These are phyloP conservation scores for Yponomeuta evonymella DNA, from an alignment of 2,888 invertebrate species.

Conservation along the genomic window DNA sequence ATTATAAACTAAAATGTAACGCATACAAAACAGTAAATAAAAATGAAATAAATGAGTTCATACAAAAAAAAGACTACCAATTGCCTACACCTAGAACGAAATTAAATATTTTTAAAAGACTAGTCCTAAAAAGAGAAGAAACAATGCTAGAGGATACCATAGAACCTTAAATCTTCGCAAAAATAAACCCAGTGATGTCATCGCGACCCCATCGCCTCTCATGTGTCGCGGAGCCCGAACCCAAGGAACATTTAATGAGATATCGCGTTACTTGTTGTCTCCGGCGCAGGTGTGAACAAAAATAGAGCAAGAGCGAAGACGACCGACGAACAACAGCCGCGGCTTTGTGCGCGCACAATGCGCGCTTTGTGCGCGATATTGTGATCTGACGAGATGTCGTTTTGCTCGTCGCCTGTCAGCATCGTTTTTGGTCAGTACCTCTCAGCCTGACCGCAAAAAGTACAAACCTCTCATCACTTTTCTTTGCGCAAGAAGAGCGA, in stretches of 20 bases:
- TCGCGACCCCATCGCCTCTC: background rate
- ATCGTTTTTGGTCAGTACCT: constrained; percentile 21
- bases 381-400: constrained; percentile 34
- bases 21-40: too few relatives aligned
- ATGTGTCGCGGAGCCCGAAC: background rate
- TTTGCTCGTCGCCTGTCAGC: constrained; percentile 25
- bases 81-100: too few relatives aligned
- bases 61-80: too few relatives aligned
- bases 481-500: background rate
- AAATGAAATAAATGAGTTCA: too few relatives aligned
- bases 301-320: constrained; percentile 45
- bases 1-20: too few relatives aligned
- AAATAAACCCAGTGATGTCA: background rate
- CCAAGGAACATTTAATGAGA: constrained; percentile 16
- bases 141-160: background rate
- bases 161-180: background rate
- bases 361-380: constrained; percentile 39
- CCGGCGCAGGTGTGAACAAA: constrained; percentile 63
- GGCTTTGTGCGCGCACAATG: constrained; percentile 8
- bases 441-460: background rate
- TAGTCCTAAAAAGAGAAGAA: too few relatives aligned
- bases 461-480: background rate
- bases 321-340: background rate
- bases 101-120: too few relatives aligned
- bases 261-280: constrained; percentile 59